Base-by-base conservation (phyloP, 2,888 invertebrate species). In the Pachliopta kotzebuea region DNA sequence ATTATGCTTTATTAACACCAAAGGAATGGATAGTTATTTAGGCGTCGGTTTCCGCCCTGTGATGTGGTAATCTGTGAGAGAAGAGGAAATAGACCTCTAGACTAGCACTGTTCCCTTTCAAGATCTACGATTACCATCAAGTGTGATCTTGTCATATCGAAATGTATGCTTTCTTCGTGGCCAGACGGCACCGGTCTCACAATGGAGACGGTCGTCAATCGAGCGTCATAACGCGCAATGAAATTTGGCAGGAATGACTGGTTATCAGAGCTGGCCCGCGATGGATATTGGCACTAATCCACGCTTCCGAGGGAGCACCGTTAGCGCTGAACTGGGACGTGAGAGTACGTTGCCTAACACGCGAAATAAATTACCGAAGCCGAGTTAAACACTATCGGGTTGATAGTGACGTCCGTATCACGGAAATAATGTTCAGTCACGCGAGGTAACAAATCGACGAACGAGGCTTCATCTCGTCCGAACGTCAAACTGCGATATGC, bases 231-330 rank as follows among this genome's bases (percentile, higher is more conserved):
- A 68, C 77, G 72, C 71, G 71, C 78, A 79, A 73, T 79, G 77
- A 83, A 82, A 79, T 85, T 86, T 87, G 85, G 85, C 87, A 84
- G 78, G 72, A 77, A 79, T 76, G 76, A 69, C 57, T 74, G 75
- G 79, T 80, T 84, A 84, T 84, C 84, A 75, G 76, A 69, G 69
- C 59, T 65, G 66, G 68, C 68, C 54, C 37, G 64, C 62, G 58
- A 67, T 72, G 77, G 77, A 76, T 78, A 81, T 76, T 68, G 70
- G 67, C 68, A 58, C 67, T 67, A 60, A 61, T 60, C 57, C 73
- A 72, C 68, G 60, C 69, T 72, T 71, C 71, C 64, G 71, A 70
- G 72, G 52, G 59, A 26, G 42, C 31, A 60, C 67, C 63, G 63
- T 63, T 63, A 63, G 56, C 58, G 56, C 17, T 24, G 20, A 63